Evolutionary conservation across 2,888 invertebrate genomes (phyloP).

Genomic region (Netelia inedita): DNA sequence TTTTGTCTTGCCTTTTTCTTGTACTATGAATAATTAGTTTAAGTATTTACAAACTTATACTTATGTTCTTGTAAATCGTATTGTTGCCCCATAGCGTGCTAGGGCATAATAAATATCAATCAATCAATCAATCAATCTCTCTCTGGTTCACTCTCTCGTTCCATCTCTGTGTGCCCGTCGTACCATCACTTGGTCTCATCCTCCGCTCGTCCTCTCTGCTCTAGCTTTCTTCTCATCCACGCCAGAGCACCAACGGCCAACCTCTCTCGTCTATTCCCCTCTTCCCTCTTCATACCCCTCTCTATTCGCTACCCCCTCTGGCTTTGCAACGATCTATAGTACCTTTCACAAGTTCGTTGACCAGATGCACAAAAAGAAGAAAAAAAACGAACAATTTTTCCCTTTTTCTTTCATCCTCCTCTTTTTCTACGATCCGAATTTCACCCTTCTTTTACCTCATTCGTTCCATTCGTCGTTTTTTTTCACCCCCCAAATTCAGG

Average conservation of each 20-base stretch:
- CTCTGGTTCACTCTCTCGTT: not conserved
- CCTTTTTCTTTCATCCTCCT: not conserved
- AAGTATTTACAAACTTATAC: no score
- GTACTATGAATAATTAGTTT: no score
- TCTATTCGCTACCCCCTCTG: conserved; percentile 85
- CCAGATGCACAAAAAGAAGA: conserved; percentile 42
- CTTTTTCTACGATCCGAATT: no score
- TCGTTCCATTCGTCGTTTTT: no score
- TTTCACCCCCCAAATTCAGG: no score
- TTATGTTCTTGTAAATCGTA: no score
- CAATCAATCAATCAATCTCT: no score
- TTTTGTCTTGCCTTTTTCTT: no score
- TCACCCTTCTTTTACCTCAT: no score
- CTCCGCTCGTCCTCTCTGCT: conserved; percentile 48
- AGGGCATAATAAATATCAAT: no score
- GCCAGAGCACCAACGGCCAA: conserved; percentile 76
- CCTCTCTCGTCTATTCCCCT: conserved; percentile 84
- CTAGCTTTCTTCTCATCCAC: conserved; percentile 61
- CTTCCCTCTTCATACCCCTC: conserved; percentile 85
- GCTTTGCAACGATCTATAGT: conserved; percentile 49
- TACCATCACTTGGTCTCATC: conserved; percentile 51
- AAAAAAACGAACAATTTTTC: not conserved
- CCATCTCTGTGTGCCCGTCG: conserved; percentile 34
- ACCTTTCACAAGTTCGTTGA: conserved; percentile 52
- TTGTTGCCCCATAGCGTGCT: no score